A percentile compares a stretch with the other conserved stretches of the same genome.
Conservation (phyloP, 2,888 invertebrate genomes). For the Drosophila kanekoi region DNA sequence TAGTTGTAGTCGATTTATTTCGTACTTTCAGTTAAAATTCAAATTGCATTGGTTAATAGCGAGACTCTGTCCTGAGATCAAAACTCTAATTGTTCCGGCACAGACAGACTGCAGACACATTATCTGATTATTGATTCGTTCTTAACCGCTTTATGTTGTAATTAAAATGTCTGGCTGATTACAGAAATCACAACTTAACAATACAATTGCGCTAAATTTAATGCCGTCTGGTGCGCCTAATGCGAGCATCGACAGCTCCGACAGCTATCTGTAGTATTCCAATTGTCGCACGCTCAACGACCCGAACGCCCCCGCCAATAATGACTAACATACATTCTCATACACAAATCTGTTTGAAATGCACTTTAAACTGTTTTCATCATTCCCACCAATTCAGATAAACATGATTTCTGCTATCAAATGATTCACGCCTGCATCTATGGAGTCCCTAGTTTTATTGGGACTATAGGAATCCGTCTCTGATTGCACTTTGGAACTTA, state of each 20-base stretch:
- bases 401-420: slow-evolving; percentile 9
- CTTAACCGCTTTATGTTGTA: slow-evolving; percentile 38
- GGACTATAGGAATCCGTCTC: slow-evolving; percentile 21
- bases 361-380: slow-evolving; percentile 27
- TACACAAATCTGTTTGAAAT: slow-evolving; percentile 7
- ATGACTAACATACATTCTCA: slow-evolving; percentile 9
- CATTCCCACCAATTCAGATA: slow-evolving; percentile 22
- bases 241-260: slow-evolving; percentile 14
- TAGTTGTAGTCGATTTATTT: slow-evolving; percentile 32
- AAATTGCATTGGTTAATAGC: slow-evolving; percentile 7
- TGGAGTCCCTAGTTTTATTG: slow-evolving; percentile 56
- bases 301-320: slow-evolving; percentile 19
- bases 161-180: slow-evolving; percentile 68
- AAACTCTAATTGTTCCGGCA: slow-evolving; percentile 30
- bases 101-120: slow-evolving; percentile 43
- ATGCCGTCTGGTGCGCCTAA: slow-evolving; percentile 30
- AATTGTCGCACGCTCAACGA: slow-evolving; percentile 27
- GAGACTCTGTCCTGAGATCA: not conserved
- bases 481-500: slow-evolving; percentile 65
- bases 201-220: slow-evolving; percentile 12
- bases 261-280: slow-evolving; percentile 27
- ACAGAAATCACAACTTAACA: slow-evolving; percentile 36
- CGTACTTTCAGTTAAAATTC: slow-evolving; percentile 28
- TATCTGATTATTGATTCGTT: slow-evolving; percentile 47
- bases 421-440: slow-evolving; percentile 48